Base-by-base conservation (phyloP, 2,797 vertebrate genomes). In the Microctenopoma steveboyesi region DNA sequence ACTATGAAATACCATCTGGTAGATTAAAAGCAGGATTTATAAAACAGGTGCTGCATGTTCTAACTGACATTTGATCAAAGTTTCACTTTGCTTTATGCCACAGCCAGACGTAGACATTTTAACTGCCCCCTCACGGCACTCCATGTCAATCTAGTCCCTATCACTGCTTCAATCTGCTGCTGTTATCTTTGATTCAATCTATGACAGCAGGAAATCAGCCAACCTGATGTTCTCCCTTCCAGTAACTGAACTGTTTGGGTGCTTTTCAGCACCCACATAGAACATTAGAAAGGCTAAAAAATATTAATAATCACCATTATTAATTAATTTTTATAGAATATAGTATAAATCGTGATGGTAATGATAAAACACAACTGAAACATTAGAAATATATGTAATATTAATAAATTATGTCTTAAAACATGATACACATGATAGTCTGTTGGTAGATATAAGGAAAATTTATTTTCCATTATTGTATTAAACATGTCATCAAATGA, bases 91-190 rank as follows among this genome's bases (percentile, higher is more conserved):
- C 50, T 77, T 85, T 78, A 85, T 83, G 81, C 64, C 39, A 16
- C 57, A 55, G 35, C 25, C 39, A 40, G 11, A 7, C 52, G 69
- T 42, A 55, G 79, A 72, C 48, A 82, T 84, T 75, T 49, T 30
- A 51, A 76, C 67, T 45, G 58, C 14, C 59, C 45, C 25, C 60
- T 1, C 45, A 50, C 30, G 69, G 35, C 55, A 78, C 74, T 82
- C 79, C 60, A 73, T 69, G 76, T 88, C 64, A 53, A 69, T 81
- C 83, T 83, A 78, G 74, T 78, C 43, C 16, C 30, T 30, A 14
- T 4, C 27, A 56, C 25, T 57, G 59, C 80, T 61, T 67, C 55
- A 30, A 51, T 12, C 64, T 74, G 55, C 72, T 66, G 57, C 67
- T 64, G 56, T 54, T 71, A 40, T 61, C 69, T 39, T 13, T 35